Evolutionary conservation across 1,140 invertebrate species (phyloP).

Genomic region (Drosophila punjabiensis): DNA sequence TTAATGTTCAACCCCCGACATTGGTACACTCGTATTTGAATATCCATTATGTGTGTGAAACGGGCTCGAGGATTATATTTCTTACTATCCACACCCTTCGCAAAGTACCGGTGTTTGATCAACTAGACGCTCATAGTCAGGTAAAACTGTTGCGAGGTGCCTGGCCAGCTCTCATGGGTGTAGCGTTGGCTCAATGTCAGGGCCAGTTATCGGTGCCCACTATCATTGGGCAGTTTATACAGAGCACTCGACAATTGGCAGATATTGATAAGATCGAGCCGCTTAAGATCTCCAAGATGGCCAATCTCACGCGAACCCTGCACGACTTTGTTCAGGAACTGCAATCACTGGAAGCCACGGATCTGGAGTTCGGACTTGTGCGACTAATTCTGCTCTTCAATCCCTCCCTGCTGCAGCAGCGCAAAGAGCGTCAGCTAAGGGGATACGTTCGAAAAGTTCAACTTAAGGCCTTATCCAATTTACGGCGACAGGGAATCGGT

Average conservation of each 20-base stretch:
- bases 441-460: conserved; percentile 76
- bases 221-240: conserved; percentile 93
- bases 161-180: conserved; percentile 97
- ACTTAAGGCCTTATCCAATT: conserved; percentile 64
- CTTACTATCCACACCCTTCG: conserved; percentile 95
- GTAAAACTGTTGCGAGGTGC: conserved; percentile 92
- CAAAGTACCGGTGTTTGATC: conserved; percentile 93
- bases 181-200: conserved; percentile 95
- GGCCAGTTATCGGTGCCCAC: conserved; percentile 92
- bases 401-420: conserved; percentile 65
- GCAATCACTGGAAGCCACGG: conserved; percentile 90
- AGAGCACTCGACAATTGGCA: conserved; percentile 87
- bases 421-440: conserved; percentile 65
- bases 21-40: conserved; percentile 93
- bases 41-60: conserved; percentile 96
- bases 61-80: conserved; percentile 94
- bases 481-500: conserved; percentile 52
- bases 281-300: conserved; percentile 91
- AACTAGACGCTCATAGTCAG: conserved; percentile 93
- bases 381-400: conserved; percentile 93
- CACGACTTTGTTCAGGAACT: conserved; percentile 93
- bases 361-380: conserved; percentile 94
- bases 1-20: conserved; percentile 93
- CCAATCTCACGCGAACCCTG: conserved; percentile 92
- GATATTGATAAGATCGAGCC: conserved; percentile 89